Evolutionary conservation across 2,888 invertebrate species (phyloP).

Genomic region (Dione juno): DNA sequence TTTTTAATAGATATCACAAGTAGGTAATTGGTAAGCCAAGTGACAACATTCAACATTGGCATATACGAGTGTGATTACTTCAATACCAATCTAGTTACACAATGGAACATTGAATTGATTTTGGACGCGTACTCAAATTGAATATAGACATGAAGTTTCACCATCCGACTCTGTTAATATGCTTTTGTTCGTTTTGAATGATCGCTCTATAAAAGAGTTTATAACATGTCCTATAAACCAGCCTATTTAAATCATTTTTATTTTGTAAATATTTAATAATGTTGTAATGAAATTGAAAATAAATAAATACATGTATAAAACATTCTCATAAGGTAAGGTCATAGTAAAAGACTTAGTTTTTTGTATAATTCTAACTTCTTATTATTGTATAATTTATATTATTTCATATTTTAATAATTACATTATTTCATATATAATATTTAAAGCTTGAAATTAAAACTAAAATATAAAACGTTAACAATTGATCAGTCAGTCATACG

Average conservation of each 20-base stretch:
- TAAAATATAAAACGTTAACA: background rate
- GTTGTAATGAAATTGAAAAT: too few species aligned
- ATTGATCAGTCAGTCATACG: background rate
- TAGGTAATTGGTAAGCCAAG: conserved; percentile 17
- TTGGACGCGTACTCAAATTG: conserved; percentile 61
- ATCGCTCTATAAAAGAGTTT: background rate
- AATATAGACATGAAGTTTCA: conserved; percentile 54
- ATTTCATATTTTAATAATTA: too few species aligned
- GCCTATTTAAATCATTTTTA: background rate
- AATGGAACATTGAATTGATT: conserved; percentile 70
- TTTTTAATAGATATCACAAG: background rate
- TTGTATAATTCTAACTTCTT: too few species aligned
- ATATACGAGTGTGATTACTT: conserved; percentile 12
- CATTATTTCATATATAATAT: background rate
- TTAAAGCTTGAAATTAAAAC: background rate
- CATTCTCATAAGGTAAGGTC: too few species aligned
- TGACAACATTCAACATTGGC: conserved; percentile 41
- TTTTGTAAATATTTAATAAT: background rate
- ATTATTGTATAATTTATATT: too few species aligned
- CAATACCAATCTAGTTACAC: conserved; percentile 57
- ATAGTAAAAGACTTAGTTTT: too few species aligned
- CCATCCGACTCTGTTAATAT: conserved; percentile 29
- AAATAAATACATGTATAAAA: too few species aligned
- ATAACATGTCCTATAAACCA: background rate
- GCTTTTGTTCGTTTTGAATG: conserved; percentile 22